Percentiles rank a stretch among this genome's conserved stretches.
phyloP scores from a whole-genome alignment of 2,888 invertebrate genomes.

The Cybosia mesomella region DNA sequence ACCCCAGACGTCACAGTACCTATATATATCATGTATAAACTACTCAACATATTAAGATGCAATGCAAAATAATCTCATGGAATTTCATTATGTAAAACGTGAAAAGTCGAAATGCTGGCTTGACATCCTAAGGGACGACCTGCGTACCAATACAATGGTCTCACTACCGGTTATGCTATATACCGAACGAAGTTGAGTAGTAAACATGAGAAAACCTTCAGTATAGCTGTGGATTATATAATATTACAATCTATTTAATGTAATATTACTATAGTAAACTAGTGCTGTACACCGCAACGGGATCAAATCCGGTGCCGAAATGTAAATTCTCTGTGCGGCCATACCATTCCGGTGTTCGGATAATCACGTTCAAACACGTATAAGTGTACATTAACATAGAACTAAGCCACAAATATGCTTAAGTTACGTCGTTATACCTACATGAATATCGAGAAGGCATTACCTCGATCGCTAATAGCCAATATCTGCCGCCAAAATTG shows the following conservation, averaged over 20 bases:
- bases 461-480: slow-evolving; percentile 82
- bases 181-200: no score
- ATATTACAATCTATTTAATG: background rate
- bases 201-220: background rate
- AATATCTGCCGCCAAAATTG: slow-evolving; percentile 85
- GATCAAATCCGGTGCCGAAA: slow-evolving; percentile 39
- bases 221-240: background rate
- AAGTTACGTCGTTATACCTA: slow-evolving; percentile 69
- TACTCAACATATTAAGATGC: no score
- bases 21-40: no score
- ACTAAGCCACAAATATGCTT: slow-evolving; percentile 71
- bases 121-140: no score
- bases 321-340: slow-evolving; percentile 35
- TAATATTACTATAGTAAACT: slow-evolving; percentile 31
- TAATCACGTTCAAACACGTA: slow-evolving; percentile 42
- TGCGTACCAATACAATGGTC: no score
- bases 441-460: slow-evolving; percentile 81
- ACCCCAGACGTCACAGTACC: no score
- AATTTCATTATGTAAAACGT: no score
- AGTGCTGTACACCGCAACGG: slow-evolving; percentile 42
- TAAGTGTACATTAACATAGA: slow-evolving; percentile 42
- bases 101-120: no score
- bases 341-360: slow-evolving; percentile 39
- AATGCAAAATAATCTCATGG: no score
- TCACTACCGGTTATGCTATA: no score